phyloP scores from a whole-genome alignment of 2,113 vertebrate species.

The Gnathonemus longibarbis region DNA sequence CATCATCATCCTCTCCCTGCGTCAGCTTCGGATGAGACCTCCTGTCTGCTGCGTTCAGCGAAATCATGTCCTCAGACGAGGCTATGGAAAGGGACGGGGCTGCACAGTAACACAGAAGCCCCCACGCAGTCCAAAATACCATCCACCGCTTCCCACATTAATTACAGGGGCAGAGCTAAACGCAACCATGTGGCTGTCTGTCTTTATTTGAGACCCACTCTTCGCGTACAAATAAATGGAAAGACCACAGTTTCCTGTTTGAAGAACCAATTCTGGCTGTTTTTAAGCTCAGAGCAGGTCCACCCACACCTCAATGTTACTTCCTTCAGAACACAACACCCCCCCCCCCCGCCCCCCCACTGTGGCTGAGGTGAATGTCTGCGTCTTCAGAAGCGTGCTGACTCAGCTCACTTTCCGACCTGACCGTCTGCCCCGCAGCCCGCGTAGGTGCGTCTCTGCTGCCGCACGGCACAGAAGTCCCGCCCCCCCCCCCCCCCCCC shows the following conservation, averaged over 20 bases:
- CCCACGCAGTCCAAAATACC: not conserved
- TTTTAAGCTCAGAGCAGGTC: not conserved
- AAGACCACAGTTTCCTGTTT: conserved; percentile 9
- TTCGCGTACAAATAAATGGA: not conserved
- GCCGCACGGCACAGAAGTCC: not conserved
- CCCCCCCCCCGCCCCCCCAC: not conserved
- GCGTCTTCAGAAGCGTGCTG: not conserved
- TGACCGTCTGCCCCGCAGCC: not conserved
- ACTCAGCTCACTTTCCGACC: conserved; percentile 5
- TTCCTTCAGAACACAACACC: not conserved
- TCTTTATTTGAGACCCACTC: not conserved
- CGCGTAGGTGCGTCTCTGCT: too few relatives aligned
- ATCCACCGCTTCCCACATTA: not conserved
- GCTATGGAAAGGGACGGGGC: not conserved
- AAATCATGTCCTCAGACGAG: not conserved
- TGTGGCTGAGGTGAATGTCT: not conserved
- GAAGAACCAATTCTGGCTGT: not conserved
- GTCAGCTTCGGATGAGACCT: not conserved
- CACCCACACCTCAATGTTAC: not conserved
- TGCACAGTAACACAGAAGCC: not conserved
- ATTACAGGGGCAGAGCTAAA: conserved; percentile 12
- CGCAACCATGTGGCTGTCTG: not conserved
- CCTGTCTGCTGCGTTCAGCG: not conserved
- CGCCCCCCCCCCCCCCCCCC: not conserved
- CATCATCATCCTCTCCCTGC: not conserved